Percentiles rank a stretch among this genome's conserved stretches.
These are phyloP conservation scores for Otis tarda DNA, from an alignment of 2,113 vertebrate genomes.

Conservation along the genomic window DNA sequence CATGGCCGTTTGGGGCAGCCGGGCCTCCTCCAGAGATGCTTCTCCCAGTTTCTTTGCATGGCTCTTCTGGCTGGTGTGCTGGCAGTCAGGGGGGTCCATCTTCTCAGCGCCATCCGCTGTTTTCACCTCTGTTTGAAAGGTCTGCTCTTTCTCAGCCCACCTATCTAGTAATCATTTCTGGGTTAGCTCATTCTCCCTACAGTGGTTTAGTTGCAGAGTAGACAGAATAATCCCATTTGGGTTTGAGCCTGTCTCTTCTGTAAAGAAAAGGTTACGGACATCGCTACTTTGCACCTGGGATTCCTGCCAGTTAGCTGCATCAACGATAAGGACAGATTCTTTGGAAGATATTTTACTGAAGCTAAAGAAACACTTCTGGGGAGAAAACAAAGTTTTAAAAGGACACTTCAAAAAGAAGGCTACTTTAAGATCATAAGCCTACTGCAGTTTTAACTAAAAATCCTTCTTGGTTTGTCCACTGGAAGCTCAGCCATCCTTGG, in stretches of 20 bases:
- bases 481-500: neutral
- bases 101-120: neutral
- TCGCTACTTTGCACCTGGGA: neutral
- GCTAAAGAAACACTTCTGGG: neutral
- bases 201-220: neutral
- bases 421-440: neutral
- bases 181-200: neutral
- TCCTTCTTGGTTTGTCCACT: neutral
- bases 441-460: neutral
- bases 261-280: neutral
- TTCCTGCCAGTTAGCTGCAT: neutral
- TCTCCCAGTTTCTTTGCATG: neutral
- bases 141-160: neutral
- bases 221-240: neutral
- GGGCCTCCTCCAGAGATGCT: neutral
- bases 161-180: neutral
- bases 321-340: fast-evolving
- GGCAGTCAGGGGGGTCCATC: fast-evolving
- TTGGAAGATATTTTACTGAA: neutral
- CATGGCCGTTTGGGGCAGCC: neutral
- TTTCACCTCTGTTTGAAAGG: neutral
- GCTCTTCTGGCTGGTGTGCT: neutral
- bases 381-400: neutral
- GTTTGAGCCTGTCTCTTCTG: neutral
- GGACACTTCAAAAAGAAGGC: neutral